Evolutionary conservation across 2,888 invertebrate species (phyloP).

Genomic region (Salpingus planirostris): DNA sequence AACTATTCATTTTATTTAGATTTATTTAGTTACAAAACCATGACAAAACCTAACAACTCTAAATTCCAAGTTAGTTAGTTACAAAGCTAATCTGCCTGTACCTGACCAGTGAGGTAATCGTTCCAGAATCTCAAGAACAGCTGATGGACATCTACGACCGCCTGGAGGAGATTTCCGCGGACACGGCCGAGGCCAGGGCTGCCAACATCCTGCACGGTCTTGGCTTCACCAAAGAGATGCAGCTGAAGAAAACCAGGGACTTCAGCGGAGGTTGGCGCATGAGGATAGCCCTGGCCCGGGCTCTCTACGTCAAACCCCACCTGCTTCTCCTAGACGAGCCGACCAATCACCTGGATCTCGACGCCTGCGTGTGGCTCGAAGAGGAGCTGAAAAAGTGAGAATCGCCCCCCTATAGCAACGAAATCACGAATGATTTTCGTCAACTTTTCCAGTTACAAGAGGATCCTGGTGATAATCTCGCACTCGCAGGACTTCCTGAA

Average conservation of each 20-base stretch:
- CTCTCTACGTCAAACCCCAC: slow-evolving; percentile 96
- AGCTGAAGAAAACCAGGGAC: slow-evolving; percentile 75
- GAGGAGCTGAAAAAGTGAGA: slow-evolving; percentile 84
- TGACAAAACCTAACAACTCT: no score
- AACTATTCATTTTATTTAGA: no score
- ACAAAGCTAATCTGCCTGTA: no score
- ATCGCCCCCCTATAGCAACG: no score
- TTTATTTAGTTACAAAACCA: no score
- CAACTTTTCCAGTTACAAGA: slow-evolving; percentile 63
- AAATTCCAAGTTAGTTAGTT: no score
- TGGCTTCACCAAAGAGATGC: slow-evolving; percentile 85
- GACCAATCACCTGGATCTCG: slow-evolving; percentile 96
- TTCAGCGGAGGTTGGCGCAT: slow-evolving; percentile 97
- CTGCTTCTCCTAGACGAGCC: slow-evolving; percentile 85
- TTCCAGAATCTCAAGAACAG: slow-evolving; percentile 80
- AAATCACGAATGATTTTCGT: no score
- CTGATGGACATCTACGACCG: slow-evolving; percentile 97
- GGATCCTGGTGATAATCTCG: slow-evolving; percentile 94
- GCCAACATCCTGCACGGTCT: slow-evolving; percentile 93
- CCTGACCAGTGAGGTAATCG: no score
- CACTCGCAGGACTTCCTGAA: slow-evolving; percentile 99
- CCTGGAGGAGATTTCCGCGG: slow-evolving; percentile 92
- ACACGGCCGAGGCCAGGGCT: slow-evolving; percentile 90
- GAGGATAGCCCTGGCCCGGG: slow-evolving; percentile 95
- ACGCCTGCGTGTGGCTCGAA: slow-evolving; percentile 99